phyloP scores from a whole-genome alignment of 2,113 vertebrate species.

The Thamnaconus septentrionalis region DNA sequence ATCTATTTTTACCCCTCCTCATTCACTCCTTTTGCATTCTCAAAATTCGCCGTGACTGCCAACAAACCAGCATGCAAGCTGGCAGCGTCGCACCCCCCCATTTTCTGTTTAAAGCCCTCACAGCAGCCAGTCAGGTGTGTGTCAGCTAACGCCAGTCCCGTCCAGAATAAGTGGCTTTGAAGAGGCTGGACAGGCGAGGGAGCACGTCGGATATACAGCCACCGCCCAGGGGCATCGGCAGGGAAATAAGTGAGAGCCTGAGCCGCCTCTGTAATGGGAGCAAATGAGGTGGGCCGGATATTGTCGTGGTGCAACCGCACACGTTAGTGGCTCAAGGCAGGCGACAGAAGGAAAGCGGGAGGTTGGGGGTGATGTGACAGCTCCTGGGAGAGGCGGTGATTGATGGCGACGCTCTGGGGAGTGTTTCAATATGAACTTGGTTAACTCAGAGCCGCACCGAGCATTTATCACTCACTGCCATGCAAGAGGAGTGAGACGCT shows the following conservation, averaged over 20 bases:
- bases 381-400: slow-evolving; percentile 63
- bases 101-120: slow-evolving; percentile 9
- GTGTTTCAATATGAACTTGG: slow-evolving; percentile 66
- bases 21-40: slow-evolving; percentile 43
- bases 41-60: slow-evolving; percentile 59
- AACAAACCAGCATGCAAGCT: slow-evolving; percentile 53
- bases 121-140: slow-evolving; percentile 24
- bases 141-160: slow-evolving; percentile 45
- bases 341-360: slow-evolving; percentile 29
- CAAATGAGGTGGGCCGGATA: slow-evolving; percentile 58
- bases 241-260: slow-evolving; percentile 47
- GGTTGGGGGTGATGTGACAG: slow-evolving; percentile 30
- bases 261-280: slow-evolving; percentile 49
- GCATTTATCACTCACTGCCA: slow-evolving; percentile 62
- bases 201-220: slow-evolving; percentile 37
- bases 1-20: slow-evolving; percentile 5
- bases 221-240: slow-evolving; percentile 37
- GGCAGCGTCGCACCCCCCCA: slow-evolving; percentile 42
- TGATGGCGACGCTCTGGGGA: slow-evolving; percentile 64
- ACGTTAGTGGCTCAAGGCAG: slow-evolving; percentile 23
- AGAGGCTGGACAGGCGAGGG: slow-evolving; percentile 35
- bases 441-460: slow-evolving; percentile 61
- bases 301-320: slow-evolving; percentile 44
- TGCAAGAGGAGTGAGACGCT: slow-evolving; percentile 41
- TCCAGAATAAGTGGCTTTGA: slow-evolving; percentile 60